Evolutionary conservation across 2,113 vertebrate genomes (phyloP), one percentile per base, ranked within the genome.

Genomic region (Chamaetylas fuelleborni): DNA sequence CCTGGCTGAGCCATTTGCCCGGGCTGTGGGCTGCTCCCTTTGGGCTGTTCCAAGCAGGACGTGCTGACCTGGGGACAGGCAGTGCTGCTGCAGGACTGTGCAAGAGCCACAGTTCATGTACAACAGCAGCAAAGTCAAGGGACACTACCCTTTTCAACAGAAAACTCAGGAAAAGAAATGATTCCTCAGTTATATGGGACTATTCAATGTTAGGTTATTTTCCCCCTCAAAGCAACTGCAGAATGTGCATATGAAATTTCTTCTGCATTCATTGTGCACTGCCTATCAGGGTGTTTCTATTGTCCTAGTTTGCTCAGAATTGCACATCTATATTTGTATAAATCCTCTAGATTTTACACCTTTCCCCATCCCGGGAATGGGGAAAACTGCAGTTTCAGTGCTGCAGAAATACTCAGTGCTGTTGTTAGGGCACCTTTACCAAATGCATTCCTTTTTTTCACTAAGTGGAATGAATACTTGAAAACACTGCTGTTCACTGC

Each of bases 11-110:
- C 7, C 3, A 36, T 80, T 67, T 25, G 19, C 73, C 20, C 19
- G 29, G 84, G 73, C 53, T 45, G 22, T 9, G 60, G 64, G 88
- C 79, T 88, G 93, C 90, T 95, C 66, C 53, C 5, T 66, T 22
- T 6, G 83, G 33, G 6, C 80, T 65, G 48, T n/a, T 73, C 54
- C 61, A 31, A n/a, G 53, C 88, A 43, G 82, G 60, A 77, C 16
- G 2, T 15, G 26, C 82, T 93, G 78, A 26, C 29, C 24, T 62
- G 80, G 67, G 82, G 33, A 29, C 11, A 51, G 66, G 61, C 9
- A 54, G 33, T 17, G 26, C 83, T 56, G 4, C 66, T 54, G 90
- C 73, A 47, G 78, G 77, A 9, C 3, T 4, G 40, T 22, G 65
- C 74, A 69, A 66, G 81, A 33, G 5, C 50, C 65, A 31, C 40